Conservation (phyloP, 2,888 invertebrate species). For the Eurois occulta region DNA sequence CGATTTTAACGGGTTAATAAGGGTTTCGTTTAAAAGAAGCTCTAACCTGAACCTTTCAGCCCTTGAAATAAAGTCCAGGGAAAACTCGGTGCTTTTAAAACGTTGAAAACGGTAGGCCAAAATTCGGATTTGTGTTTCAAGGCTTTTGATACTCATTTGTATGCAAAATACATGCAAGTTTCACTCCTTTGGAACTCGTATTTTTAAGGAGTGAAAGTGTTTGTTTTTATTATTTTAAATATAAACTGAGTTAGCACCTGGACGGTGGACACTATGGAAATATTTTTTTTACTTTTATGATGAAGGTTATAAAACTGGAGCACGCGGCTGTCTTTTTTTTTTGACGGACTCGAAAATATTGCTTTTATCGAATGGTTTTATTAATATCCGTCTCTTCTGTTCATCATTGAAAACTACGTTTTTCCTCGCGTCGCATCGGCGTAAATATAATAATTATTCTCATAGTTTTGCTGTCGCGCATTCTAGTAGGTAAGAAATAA, state of each 20-base stretch:
- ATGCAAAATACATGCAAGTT: constrained; percentile 50
- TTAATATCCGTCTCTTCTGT: neutral
- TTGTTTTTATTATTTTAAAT: constrained; percentile 30
- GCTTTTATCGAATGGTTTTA: neutral
- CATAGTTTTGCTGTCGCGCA: neutral
- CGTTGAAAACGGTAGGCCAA: neutral
- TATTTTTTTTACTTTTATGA: neutral
- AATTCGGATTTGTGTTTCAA: constrained; percentile 11
- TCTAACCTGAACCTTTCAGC: neutral
- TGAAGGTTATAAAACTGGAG: neutral
- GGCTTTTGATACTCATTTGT: constrained; percentile 32
- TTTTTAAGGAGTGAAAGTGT: constrained; percentile 53
- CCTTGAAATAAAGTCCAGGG: no score
- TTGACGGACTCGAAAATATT: neutral
- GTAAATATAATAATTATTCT: neutral
- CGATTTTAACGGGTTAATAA: neutral
- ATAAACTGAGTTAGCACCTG: neutral
- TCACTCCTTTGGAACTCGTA: constrained; percentile 48
- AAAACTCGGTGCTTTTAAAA: neutral
- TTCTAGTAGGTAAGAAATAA: neutral
- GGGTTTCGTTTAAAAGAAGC: neutral
- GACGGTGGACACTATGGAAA: constrained; percentile 3
- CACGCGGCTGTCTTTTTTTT: neutral
- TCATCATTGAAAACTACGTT: neutral
- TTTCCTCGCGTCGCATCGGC: no score